Evolutionary conservation across 2,113 vertebrate genomes (phyloP), one percentile per base, ranked within the genome.

Genomic region (Perca schrenkii): DNA sequence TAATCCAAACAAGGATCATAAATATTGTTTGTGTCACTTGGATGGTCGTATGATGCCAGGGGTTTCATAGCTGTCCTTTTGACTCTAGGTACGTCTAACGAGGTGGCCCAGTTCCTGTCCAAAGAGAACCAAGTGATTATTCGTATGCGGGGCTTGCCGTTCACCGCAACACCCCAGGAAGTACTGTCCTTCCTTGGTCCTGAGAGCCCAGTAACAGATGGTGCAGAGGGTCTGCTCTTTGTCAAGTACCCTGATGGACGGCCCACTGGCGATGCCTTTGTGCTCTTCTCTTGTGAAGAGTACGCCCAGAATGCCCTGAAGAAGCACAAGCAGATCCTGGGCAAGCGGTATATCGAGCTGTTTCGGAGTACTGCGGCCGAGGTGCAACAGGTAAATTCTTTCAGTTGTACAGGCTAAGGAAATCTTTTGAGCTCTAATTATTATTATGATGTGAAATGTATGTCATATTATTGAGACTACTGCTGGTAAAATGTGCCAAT

Each of bases 111-210:
- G 94, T 99, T 99, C 92, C 91, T 99, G 71, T 99, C 97, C 57
- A 97, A 96, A 85, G 98, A 99, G 93, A 98, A 98, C 86, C 98
- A 99, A 91, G 96, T 99, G 77, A 99, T 99, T 63, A 96, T 99
- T 88, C 93, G 98, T n/a, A 97, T 99, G 93, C 95, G 98, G 25
- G 98, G 98, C 22, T 94, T 99, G 61, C 98, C 98, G 0, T 99
- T 99, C 88, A 98, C 97, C 0, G 96, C 98, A 53, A 97, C 97
- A 1, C 93, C 96, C 2, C 95, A 97, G 61, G 97, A 99, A 1
- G 98, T 99, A 82, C 81, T 99, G 63, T 91, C 95, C 4, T 99
- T 99, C 89, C 95, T 99, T 58, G 97, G 98, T 1, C 92, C 96
- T 0, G 97, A 98, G 79, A 97, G 96, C 83, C 97, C 98, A 0